These are phyloP conservation scores for Gallinago undulata DNA, from an alignment of 2,113 vertebrate genomes.

Conservation along the genomic window DNA sequence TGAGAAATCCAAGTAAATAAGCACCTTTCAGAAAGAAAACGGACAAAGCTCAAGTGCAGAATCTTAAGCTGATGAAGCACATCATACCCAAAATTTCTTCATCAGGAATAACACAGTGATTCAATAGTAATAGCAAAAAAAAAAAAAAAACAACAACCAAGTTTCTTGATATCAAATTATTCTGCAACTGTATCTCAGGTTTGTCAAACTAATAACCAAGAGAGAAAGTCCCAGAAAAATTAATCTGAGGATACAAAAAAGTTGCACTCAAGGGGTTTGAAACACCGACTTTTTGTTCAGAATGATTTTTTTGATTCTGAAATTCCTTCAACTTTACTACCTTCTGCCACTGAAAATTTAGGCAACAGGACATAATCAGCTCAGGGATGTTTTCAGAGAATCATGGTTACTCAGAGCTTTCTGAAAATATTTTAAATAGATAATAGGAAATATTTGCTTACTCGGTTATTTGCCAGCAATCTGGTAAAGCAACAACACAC, in stretches of 20 bases:
- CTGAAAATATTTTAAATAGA: neutral
- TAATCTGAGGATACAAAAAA: neutral
- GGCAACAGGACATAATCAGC: neutral
- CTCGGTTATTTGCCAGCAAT: neutral
- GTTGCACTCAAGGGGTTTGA: neutral
- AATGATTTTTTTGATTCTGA: neutral
- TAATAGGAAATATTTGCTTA: conserved; percentile 3
- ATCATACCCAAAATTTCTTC: neutral
- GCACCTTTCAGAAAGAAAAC: neutral
- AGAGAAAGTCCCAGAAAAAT: neutral
- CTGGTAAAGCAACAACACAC: neutral
- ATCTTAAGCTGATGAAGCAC: neutral
- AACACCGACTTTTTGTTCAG: neutral
- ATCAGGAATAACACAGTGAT: neutral
- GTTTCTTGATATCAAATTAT: neutral
- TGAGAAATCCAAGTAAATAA: neutral
- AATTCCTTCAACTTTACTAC: neutral
- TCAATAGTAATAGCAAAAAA: neutral
- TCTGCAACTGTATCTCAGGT: neutral
- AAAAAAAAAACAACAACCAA: neutral
- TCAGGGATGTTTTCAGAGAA: neutral
- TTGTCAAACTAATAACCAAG: neutral
- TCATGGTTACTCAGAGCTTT: neutral
- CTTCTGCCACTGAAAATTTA: neutral
- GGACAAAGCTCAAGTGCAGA: neutral